These are phyloP conservation scores for Rhynchomys soricoides DNA, from an alignment of 2,113 vertebrate species.

Conservation along the genomic window DNA sequence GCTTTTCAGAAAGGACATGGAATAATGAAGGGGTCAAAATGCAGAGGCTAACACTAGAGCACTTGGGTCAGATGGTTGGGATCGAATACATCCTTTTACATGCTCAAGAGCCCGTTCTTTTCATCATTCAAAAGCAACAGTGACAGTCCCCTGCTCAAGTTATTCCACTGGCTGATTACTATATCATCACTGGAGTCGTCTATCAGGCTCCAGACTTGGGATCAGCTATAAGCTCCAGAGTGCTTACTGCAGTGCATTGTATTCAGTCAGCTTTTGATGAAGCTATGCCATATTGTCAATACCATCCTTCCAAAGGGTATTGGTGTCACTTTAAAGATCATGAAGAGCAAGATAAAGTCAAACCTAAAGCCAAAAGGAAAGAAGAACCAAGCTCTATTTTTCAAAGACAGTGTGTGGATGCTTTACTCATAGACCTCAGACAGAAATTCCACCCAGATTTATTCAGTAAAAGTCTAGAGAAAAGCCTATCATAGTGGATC, in stretches of 20 bases:
- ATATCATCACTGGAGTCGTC: conserved; percentile 99
- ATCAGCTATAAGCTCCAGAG: conserved; percentile 98
- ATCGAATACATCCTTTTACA: conserved; percentile 98
- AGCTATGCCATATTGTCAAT: conserved; percentile 98
- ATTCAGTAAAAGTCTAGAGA: conserved; percentile 98
- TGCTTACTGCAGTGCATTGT: conserved; percentile 97
- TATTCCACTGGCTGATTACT: conserved; percentile 95
- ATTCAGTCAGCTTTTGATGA: conserved; percentile 99
- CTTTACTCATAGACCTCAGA: no score
- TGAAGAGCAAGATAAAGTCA: conserved; percentile 97
- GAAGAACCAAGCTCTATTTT: no score
- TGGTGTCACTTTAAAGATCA: conserved; percentile 99
- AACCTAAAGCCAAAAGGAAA: no score
- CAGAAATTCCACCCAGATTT: no score
- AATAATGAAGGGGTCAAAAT: no score
- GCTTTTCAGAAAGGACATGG: no score
- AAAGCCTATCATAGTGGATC: conserved; percentile 97
- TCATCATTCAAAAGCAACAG: conserved; percentile 98
- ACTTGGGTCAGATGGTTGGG: conserved; percentile 99
- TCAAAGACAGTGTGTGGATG: no score
- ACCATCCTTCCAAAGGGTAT: conserved; percentile 99
- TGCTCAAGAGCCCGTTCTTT: conserved; percentile 98
- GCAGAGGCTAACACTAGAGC: no score
- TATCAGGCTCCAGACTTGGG: conserved; percentile 99
- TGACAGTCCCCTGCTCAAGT: conserved; percentile 95